Conservation (phyloP, 2,888 invertebrate genomes). For the Balanococcus diminutus region DNA sequence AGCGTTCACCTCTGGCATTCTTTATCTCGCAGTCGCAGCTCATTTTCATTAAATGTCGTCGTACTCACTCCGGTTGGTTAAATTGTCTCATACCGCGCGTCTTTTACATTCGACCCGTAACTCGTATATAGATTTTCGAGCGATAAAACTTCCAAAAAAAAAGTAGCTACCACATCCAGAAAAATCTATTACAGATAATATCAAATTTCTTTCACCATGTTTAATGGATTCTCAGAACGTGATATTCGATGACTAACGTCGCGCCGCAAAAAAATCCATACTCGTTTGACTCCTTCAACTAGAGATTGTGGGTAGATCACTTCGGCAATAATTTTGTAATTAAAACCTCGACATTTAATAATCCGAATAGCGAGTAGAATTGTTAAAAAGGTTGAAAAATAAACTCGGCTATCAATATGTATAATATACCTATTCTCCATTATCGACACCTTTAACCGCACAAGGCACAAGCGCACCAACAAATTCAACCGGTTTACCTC, state of each 20-base stretch:
- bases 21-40: background rate
- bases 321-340: background rate
- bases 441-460: background rate
- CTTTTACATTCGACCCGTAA: background rate
- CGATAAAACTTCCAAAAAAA: background rate
- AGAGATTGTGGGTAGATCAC: background rate
- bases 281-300: background rate
- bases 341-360: background rate
- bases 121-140: conserved; percentile 19
- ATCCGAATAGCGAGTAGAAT: background rate
- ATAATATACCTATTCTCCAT: background rate
- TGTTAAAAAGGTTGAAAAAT: background rate
- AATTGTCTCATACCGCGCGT: background rate
- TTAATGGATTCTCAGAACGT: conserved; percentile 35
- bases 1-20: conserved; percentile 14
- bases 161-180: background rate
- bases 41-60: conserved; percentile 9
- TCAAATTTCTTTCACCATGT: conserved; percentile 38
- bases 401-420: background rate
- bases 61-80: background rate
- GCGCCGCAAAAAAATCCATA: background rate
- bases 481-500: conserved; percentile 29
- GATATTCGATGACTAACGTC: background rate
- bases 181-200: conserved; percentile 43
- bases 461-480: no score